These are phyloP conservation scores for Eulemur macaco DNA, from an alignment of 2,113 vertebrate genomes.

Conservation along the genomic window DNA sequence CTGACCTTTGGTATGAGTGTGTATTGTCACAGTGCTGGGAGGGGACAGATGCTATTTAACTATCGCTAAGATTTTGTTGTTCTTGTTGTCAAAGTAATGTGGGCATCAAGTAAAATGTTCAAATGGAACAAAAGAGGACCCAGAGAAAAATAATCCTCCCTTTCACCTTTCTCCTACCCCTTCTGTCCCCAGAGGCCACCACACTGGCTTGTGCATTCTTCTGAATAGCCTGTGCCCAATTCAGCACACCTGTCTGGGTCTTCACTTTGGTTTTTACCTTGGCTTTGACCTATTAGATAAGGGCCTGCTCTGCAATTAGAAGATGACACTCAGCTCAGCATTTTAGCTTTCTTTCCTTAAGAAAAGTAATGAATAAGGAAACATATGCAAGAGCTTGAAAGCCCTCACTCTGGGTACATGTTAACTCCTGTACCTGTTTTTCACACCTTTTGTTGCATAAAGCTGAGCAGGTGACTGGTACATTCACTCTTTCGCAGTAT, in stretches of 20 bases:
- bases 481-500: slow-evolving; percentile 48
- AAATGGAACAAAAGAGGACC: neutral
- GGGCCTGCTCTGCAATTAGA: slow-evolving; percentile 15
- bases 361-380: neutral
- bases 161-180: neutral
- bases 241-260: neutral
- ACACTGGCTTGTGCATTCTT: neutral
- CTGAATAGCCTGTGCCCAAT: neutral
- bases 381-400: neutral
- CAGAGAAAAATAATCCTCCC: neutral
- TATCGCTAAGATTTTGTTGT: neutral
- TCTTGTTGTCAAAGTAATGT: neutral
- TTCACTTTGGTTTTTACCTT: neutral
- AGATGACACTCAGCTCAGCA: slow-evolving; percentile 9
- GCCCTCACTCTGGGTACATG: neutral
- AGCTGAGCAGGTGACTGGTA: slow-evolving; percentile 50
- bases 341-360: slow-evolving; percentile 21
- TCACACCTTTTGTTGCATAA: slow-evolving; percentile 39
- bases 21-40: neutral
- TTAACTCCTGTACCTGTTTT: slow-evolving; percentile 61
- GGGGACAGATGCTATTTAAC: neutral
- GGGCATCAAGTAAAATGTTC: neutral
- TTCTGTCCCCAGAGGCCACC: neutral
- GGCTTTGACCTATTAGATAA: slow-evolving; percentile 40
- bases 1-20: neutral